Percentiles rank a stretch among this genome's conserved stretches.
Evolutionary conservation across 2,113 vertebrate species (phyloP).

Genomic region (Notothenia coriiceps): DNA sequence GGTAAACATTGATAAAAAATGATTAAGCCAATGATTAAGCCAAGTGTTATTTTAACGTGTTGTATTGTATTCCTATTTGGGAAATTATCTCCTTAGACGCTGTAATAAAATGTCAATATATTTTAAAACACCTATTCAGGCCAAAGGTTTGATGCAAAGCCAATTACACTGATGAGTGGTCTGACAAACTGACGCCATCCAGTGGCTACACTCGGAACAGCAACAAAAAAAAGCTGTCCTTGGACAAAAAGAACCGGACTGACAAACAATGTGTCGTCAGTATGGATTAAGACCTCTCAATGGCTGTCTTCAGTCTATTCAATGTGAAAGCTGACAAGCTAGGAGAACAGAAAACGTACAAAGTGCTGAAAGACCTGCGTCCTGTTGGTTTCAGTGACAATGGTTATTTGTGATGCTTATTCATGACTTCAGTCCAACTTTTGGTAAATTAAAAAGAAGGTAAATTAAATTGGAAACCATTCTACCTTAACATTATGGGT

Average conservation of each 20-base stretch:
- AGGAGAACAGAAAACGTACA: slow-evolving; percentile 30
- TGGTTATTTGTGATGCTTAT: slow-evolving; percentile 32
- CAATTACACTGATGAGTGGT: slow-evolving; percentile 34
- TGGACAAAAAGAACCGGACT: slow-evolving; percentile 25
- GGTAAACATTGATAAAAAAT: slow-evolving; percentile 43
- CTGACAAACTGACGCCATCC: slow-evolving; percentile 54
- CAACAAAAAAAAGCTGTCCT: slow-evolving; percentile 43
- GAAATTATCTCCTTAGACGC: slow-evolving; percentile 8
- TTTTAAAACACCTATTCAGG: slow-evolving; percentile 55
- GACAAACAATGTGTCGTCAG: slow-evolving; percentile 9
- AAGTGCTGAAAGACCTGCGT: slow-evolving; percentile 51
- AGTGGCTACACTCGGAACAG: slow-evolving; percentile 56
- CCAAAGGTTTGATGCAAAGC: slow-evolving; percentile 44
- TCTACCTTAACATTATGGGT: slow-evolving; percentile 54
- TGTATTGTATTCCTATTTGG: slow-evolving; percentile 4
- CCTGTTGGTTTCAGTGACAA: slow-evolving; percentile 40
- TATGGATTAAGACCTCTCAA: slow-evolving; percentile 46
- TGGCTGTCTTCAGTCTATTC: slow-evolving; percentile 15
- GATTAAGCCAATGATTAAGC: slow-evolving; percentile 5
- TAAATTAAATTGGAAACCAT: slow-evolving; percentile 58
- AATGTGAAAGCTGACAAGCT: slow-evolving; percentile 22
- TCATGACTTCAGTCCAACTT: slow-evolving; percentile 46
- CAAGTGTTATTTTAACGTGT: slow-evolving; percentile 10
- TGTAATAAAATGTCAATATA: slow-evolving; percentile 31
- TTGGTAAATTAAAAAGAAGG: slow-evolving; percentile 52